phyloP scores from a whole-genome alignment of 2,888 invertebrate species.

The Drosophila multiciliata region DNA sequence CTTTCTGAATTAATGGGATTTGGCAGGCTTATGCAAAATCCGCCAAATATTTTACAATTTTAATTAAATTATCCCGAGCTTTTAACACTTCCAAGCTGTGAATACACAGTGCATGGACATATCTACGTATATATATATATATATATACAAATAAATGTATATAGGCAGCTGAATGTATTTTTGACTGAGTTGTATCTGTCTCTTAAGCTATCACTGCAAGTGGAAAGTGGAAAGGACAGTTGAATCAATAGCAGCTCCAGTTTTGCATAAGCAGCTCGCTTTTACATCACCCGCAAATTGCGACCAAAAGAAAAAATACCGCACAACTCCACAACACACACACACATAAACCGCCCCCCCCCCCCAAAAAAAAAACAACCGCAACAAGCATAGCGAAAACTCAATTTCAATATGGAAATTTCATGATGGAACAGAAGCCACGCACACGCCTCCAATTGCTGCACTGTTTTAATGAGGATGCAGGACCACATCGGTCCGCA shows the following conservation, averaged over 20 bases:
- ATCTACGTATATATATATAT: not conserved
- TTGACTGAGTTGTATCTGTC: slow-evolving; percentile 28
- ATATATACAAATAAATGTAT: slow-evolving; percentile 5
- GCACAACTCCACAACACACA: slow-evolving; percentile 34
- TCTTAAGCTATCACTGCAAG: slow-evolving; percentile 30
- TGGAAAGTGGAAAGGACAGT: slow-evolving; percentile 32
- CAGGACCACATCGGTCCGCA: slow-evolving; percentile 19
- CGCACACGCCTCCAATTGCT: slow-evolving; percentile 29
- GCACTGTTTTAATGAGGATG: slow-evolving; percentile 46
- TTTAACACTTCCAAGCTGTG: slow-evolving; percentile 53
- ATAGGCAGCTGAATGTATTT: slow-evolving; percentile 14
- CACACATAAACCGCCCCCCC: too few species aligned
- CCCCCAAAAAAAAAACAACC: slow-evolving; percentile 37
- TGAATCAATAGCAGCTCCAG: slow-evolving; percentile 39
- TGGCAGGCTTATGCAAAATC: slow-evolving; percentile 81
- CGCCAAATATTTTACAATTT: slow-evolving; percentile 80
- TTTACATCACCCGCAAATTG: slow-evolving; percentile 18
- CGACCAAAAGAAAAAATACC: slow-evolving; percentile 15
- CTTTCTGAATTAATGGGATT: slow-evolving; percentile 83
- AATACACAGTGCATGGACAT: slow-evolving; percentile 17
- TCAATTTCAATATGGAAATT: slow-evolving; percentile 82
- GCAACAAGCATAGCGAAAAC: slow-evolving; percentile 75
- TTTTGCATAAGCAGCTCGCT: slow-evolving; percentile 26
- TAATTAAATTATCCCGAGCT: slow-evolving; percentile 79
- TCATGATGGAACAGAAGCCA: slow-evolving; percentile 32